phyloP scores from a whole-genome alignment of 2,797 vertebrate genomes.

The Lophius americanus region DNA sequence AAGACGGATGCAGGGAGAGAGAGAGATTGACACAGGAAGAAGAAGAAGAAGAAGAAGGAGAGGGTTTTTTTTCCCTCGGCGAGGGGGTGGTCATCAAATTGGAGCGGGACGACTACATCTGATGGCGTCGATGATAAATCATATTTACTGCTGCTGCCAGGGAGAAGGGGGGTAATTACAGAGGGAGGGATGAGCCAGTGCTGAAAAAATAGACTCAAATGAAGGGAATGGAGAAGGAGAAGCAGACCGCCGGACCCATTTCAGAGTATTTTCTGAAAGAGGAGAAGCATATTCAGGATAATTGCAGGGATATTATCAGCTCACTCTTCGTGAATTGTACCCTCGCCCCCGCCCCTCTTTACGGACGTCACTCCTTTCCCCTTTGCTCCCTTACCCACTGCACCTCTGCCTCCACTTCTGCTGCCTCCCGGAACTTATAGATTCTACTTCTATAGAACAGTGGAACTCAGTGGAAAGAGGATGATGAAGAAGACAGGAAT shows the following conservation, averaged over 20 bases:
- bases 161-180: slow-evolving; percentile 48
- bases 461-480: slow-evolving; percentile 37
- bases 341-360: slow-evolving; percentile 11
- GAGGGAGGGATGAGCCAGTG: slow-evolving; percentile 40
- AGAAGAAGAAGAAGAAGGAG: not conserved
- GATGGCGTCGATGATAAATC: slow-evolving; percentile 65
- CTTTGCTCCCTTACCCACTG: slow-evolving; percentile 29
- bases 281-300: slow-evolving; percentile 34
- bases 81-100: slow-evolving; percentile 66
- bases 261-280: slow-evolving; percentile 22
- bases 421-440: slow-evolving; percentile 50
- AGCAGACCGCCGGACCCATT: slow-evolving; percentile 39
- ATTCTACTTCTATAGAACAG: slow-evolving; percentile 38
- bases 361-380: slow-evolving; percentile 24
- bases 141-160: slow-evolving; percentile 61
- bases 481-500: slow-evolving; percentile 14
- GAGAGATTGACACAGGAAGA: not conserved
- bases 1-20: too few species aligned
- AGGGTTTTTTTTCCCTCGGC: slow-evolving; percentile 2
- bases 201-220: slow-evolving; percentile 58
- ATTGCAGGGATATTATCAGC: slow-evolving; percentile 52
- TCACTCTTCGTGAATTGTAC: slow-evolving; percentile 31
- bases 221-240: slow-evolving; percentile 29
- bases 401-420: slow-evolving; percentile 40
- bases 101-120: slow-evolving; percentile 62